A percentile compares a stretch with the other conserved stretches of the same genome.
These are phyloP conservation scores for Falco columbarius DNA, from an alignment of 2,797 vertebrate genomes.

Conservation along the genomic window DNA sequence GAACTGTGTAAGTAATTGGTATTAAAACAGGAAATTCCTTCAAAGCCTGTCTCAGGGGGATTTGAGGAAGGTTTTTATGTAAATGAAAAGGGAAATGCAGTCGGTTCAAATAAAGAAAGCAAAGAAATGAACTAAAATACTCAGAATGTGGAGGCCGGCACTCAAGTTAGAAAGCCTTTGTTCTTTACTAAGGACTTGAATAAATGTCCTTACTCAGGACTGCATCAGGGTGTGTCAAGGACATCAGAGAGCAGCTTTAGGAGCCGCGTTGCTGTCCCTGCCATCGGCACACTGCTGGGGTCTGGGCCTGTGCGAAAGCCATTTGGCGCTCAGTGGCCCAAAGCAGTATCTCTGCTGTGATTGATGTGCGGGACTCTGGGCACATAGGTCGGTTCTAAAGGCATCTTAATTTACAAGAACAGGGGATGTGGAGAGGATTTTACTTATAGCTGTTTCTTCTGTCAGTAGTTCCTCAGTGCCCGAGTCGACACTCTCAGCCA, in stretches of 20 bases:
- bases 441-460: not conserved
- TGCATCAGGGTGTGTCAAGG: slow-evolving; percentile 10
- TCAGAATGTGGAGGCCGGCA: not conserved
- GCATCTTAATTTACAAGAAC: not conserved
- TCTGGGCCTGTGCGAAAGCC: not conserved
- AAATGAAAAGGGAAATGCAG: slow-evolving; percentile 17
- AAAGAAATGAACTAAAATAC: slow-evolving; percentile 5
- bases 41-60: not conserved
- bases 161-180: slow-evolving; percentile 20
- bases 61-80: slow-evolving; percentile 23
- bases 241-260: not conserved
- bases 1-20: not conserved
- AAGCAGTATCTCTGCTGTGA: accelerated
- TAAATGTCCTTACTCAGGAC: not conserved
- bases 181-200: not conserved
- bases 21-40: slow-evolving; percentile 56
- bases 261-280: not conserved
- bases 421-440: not conserved
- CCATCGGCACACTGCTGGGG: accelerated
- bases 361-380: not conserved
- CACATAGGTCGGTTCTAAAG: not conserved
- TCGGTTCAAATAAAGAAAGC: not conserved
- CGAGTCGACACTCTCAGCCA: not conserved
- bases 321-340: not conserved
- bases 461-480: not conserved